Conservation (phyloP, 2,113 vertebrate genomes). For the Lagopus muta region DNA sequence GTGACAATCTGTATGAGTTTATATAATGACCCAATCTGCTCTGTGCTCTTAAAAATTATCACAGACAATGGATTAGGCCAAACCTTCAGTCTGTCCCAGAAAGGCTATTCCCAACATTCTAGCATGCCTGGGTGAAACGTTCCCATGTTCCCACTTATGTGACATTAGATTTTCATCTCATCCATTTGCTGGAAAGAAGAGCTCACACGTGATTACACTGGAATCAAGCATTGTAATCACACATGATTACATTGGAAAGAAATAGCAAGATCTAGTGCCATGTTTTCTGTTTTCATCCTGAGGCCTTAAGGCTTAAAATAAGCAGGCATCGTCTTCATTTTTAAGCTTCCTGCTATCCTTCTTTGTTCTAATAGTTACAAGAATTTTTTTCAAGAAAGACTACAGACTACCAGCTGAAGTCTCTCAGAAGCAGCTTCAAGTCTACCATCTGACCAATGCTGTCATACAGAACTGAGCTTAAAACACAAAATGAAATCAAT, state of each 20-base stretch:
- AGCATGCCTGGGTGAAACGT: not conserved
- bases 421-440: not conserved
- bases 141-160: not conserved
- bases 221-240: not conserved
- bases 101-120: not conserved
- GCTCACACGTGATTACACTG: not conserved
- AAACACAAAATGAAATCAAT: not conserved
- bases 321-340: not conserved
- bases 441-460: fast-evolving
- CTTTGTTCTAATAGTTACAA: not conserved
- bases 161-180: not conserved
- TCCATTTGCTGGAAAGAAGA: not conserved
- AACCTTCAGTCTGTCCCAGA: not conserved
- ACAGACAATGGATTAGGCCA: not conserved
- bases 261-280: not conserved
- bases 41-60: not conserved
- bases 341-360: not conserved
- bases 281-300: not conserved
- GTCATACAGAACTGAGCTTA: not conserved
- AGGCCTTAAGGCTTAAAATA: not conserved
- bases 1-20: not conserved
- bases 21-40: not conserved
- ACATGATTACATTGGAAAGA: not conserved
- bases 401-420: not conserved
- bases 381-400: not conserved